Base-by-base conservation (phyloP, 1,140 invertebrate genomes). In the Ceratoteleas bidentatus region DNA sequence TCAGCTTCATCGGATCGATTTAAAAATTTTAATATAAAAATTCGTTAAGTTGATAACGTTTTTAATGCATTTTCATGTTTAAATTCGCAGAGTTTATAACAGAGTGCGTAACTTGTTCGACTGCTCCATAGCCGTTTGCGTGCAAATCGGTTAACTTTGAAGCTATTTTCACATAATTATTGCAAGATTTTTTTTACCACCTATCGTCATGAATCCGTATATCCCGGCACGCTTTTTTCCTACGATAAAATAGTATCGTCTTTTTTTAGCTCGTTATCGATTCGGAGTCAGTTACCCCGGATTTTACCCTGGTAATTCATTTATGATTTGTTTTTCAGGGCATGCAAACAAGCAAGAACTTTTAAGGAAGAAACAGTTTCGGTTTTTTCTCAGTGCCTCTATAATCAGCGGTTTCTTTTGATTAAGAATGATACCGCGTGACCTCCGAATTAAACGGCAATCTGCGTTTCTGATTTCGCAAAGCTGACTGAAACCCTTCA, bases 251-350 rank as follows among this genome's bases (percentile, higher is more conserved):
- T 32, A 38, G 43, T 60, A 38, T 38, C 40, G 24, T 36, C 58
- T 64, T 74, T 74, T 62, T 74, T 74, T 76, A 76, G 50, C 24
- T 76, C 38, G 36, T 70, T 78, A 77, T 77, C 57, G 74, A 77
- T 77, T 78, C 54, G n/a, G 56, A 65, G 66, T 78, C 74, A 69
- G 69, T 78, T 78, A 78, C 58, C 65, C 74, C 62, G 33, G 43
- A 64, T 78, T 78, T 78, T 68, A n/a, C 15, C 13, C 43, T 36
- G 10, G 43, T 60, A 65, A 78, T 78, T 52, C 53, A 70, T 64
- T 58, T 70, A 72, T 72, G 58, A 69, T 62, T 69, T 69, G 24
- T 61, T 56, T 50, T 64, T 15, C 32, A 36, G 40, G 7, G 15
- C 15, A n/a, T 50, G 54, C 58, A 77, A 62, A 69, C 50, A 77